Base-by-base conservation (phyloP, 2,797 vertebrate genomes). In the Triplophysa yarkandensis region DNA sequence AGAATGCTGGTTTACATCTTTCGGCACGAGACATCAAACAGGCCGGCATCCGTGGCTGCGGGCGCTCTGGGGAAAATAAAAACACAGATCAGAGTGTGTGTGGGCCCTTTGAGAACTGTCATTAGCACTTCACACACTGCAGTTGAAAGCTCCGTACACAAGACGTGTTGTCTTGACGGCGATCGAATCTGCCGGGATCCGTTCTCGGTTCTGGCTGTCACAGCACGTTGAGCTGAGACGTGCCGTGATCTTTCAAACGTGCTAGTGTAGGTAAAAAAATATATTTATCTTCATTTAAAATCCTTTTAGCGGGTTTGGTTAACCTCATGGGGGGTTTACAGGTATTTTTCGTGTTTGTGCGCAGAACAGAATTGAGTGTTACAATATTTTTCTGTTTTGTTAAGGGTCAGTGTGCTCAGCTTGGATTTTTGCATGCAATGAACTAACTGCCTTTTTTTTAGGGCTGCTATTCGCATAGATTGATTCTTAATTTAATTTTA, bases 91-190 rank as follows among this genome's bases (percentile, higher is more conserved):
- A 88, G 83, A 86, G 83, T 77, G 82, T 85, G 72, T 72, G 77
- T 84, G 76, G 76, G 78, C 79, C 85, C 83, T 87, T 78, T 74
- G 84, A 90, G 88, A 86, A 80, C 83, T 84, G 85, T 88, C 87
- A 87, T 89, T 87, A 88, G 85, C 83, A 85, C 80, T 85, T 87
- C 84, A 88, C 81, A 84, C 76, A 82, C 46, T 78, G 77, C 68
- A 58, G 72, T 72, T 77, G 82, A 81, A 78, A 68, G 73, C 73
- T 50, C 41, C 46, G 34, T 71, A 80, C 73, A 82, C 67, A 81
- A 82, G 71, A 76, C 76, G 57, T 62, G 71, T 73, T 64, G 76
- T 78, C 69, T 68, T 78, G 75, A 68, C 79, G 66, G 71, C 65
- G 46, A 60, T 77, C 60, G 43, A 80, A 78, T 73, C 80, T 71